These are phyloP conservation scores for Biston stratarius DNA, from an alignment of 2,888 invertebrate species.

Conservation along the genomic window DNA sequence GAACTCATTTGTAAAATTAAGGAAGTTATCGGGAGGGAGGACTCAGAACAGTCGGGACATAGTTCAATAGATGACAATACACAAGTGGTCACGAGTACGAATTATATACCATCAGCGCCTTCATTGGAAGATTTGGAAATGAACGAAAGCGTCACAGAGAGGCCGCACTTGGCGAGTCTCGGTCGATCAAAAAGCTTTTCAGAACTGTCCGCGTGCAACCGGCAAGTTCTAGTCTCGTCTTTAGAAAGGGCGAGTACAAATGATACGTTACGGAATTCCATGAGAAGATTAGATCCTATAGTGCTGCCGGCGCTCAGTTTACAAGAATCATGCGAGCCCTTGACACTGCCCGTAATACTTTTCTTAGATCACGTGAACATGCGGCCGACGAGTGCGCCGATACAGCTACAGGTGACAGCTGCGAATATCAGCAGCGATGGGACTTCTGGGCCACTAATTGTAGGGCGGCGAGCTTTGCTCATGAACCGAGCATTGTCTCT, in stretches of 20 bases:
- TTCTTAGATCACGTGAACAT: conserved; percentile 80
- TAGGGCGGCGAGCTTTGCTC: conserved; percentile 75
- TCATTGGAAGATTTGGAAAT: conserved; percentile 57
- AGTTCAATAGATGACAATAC: conserved; percentile 75
- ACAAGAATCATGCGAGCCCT: conserved; percentile 68
- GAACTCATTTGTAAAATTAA: conserved; percentile 82
- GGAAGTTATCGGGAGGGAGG: conserved; percentile 66
- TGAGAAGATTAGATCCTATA: conserved; percentile 80
- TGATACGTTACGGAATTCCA: conserved; percentile 75
- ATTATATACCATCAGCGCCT: conserved; percentile 56
- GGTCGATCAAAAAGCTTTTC: conserved; percentile 79
- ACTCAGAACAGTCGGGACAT: conserved; percentile 61
- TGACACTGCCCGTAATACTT: conserved; percentile 79
- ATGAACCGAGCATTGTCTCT: conserved; percentile 79
- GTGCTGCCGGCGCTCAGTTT: conserved; percentile 72
- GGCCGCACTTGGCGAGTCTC: conserved; percentile 56
- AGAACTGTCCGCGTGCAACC: conserved; percentile 65
- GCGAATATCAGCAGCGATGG: conserved; percentile 78
- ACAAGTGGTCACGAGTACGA: conserved; percentile 68
- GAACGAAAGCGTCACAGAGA: conserved; percentile 56
- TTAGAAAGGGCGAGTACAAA: conserved; percentile 70
- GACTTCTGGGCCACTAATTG: conserved; percentile 75
- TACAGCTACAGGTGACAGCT: conserved; percentile 80
- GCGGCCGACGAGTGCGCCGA: conserved; percentile 80
- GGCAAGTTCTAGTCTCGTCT: conserved; percentile 59